Conservation (phyloP, 2,888 invertebrate species). For the Apomyelois bistriatella region DNA sequence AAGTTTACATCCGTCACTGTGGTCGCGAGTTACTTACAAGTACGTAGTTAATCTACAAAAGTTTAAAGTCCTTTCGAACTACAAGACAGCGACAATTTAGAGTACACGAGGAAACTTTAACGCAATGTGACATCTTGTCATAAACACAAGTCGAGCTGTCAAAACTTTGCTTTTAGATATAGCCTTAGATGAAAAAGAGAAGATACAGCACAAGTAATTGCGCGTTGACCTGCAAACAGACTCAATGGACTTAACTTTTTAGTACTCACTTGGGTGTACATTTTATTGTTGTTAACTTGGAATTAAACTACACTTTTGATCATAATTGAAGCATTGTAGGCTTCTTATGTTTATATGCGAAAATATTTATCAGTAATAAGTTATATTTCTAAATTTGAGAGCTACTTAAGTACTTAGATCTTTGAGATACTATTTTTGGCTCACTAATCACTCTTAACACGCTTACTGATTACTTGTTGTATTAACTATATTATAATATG, state of each 20-base stretch:
- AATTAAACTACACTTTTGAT: too few relatives aligned
- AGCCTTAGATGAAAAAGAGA: constrained; percentile 13
- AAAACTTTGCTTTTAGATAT: constrained; percentile 25
- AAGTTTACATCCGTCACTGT: not conserved
- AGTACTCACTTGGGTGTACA: too few relatives aligned
- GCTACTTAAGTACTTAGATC: too few relatives aligned
- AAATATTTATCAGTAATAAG: too few relatives aligned
- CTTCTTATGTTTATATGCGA: too few relatives aligned
- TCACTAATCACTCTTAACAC: too few relatives aligned
- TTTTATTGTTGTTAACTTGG: not conserved
- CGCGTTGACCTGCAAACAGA: not conserved
- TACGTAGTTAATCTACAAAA: constrained; percentile 11
- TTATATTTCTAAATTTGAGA: too few relatives aligned
- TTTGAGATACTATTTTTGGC: too few relatives aligned
- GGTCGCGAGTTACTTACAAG: not conserved
- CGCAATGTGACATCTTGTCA: constrained; percentile 29
- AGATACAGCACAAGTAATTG: not conserved
- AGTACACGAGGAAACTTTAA: constrained; percentile 20
- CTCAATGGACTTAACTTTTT: not conserved
- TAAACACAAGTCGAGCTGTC: constrained; percentile 28
- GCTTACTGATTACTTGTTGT: too few relatives aligned
- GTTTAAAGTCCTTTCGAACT: constrained; percentile 16
- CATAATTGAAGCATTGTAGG: too few relatives aligned
- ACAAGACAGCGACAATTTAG: constrained; percentile 24
- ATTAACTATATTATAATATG: too few relatives aligned